phyloP scores from a whole-genome alignment of 2,797 vertebrate genomes.

The Brotula barbata region DNA sequence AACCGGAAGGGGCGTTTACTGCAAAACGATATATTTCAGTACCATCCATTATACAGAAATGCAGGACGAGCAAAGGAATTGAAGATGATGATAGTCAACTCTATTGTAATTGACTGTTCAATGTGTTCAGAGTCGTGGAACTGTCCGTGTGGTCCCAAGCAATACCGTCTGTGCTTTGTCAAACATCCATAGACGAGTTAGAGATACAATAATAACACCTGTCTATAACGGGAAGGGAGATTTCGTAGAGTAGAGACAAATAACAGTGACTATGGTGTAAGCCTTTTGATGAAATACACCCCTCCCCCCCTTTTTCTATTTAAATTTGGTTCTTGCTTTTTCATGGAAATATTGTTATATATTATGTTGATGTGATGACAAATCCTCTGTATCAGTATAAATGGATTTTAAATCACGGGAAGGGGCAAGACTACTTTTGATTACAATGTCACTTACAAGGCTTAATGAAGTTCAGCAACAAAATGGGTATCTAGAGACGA shows the following conservation, averaged over 20 bases:
- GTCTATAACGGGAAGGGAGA: slow-evolving; percentile 89
- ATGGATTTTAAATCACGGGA: slow-evolving; percentile 78
- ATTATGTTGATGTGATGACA: slow-evolving; percentile 83
- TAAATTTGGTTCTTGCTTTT: slow-evolving; percentile 90
- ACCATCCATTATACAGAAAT: slow-evolving; percentile 69
- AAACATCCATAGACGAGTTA: slow-evolving; percentile 93
- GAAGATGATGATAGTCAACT: slow-evolving; percentile 78
- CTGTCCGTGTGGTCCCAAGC: slow-evolving; percentile 89
- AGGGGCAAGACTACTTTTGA: slow-evolving; percentile 74
- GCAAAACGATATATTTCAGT: slow-evolving; percentile 70
- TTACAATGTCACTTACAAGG: slow-evolving; percentile 72
- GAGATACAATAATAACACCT: slow-evolving; percentile 84
- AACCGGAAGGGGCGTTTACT: slow-evolving; percentile 64
- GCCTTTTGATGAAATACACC: slow-evolving; percentile 95
- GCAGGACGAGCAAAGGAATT: slow-evolving; percentile 59
- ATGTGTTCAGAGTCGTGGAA: slow-evolving; percentile 95
- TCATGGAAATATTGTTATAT: slow-evolving; percentile 86
- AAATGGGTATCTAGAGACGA: slow-evolving; percentile 68
- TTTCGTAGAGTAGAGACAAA: slow-evolving; percentile 96
- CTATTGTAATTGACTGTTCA: slow-evolving; percentile 93
- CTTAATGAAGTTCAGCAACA: slow-evolving; percentile 77
- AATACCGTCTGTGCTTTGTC: slow-evolving; percentile 98
- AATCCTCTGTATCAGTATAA: slow-evolving; percentile 79
- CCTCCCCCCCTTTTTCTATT: slow-evolving; percentile 84
- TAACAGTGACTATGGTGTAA: slow-evolving; percentile 94